phyloP scores from a whole-genome alignment of 2,888 invertebrate genomes.

The Caenorhabditis doughertyi region DNA sequence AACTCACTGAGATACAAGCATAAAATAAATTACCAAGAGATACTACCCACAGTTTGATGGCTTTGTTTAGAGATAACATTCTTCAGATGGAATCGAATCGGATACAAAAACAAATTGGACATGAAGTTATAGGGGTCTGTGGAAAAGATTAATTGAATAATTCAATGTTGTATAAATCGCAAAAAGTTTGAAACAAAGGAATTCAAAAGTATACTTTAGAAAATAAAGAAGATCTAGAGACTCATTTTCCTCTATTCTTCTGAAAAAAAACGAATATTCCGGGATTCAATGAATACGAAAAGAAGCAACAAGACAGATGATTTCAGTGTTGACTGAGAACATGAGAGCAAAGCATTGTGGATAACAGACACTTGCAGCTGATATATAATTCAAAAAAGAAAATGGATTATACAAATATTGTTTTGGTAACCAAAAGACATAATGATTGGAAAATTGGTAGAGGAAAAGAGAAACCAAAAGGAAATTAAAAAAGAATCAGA shows the following conservation, averaged over 20 bases:
- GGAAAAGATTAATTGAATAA: no score
- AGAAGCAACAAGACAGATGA: conserved; percentile 2
- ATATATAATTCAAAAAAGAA: conserved; percentile 12
- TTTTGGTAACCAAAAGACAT: background rate
- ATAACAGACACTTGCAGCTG: background rate
- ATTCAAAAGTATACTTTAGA: no score
- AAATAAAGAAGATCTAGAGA: background rate
- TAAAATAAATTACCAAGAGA: no score
- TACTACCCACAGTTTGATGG: no score
- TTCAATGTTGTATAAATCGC: no score
- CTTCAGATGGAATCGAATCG: no score
- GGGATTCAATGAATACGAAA: conserved; percentile 25
- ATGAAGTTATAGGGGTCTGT: no score
- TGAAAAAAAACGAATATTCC: background rate
- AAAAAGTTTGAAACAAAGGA: no score
- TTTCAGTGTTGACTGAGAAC: background rate
- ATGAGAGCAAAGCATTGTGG: background rate
- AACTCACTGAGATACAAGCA: no score
- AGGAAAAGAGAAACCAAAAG: background rate
- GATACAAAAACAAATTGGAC: no score
- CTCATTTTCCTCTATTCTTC: background rate
- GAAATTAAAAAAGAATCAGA: background rate
- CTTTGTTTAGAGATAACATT: no score
- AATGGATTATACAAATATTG: conserved; percentile 1
- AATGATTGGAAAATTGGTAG: background rate